Percentiles rank a stretch among this genome's conserved stretches.
Conservation (phyloP, 1,140 invertebrate genomes). For the Zelostemma sp. region DNA sequence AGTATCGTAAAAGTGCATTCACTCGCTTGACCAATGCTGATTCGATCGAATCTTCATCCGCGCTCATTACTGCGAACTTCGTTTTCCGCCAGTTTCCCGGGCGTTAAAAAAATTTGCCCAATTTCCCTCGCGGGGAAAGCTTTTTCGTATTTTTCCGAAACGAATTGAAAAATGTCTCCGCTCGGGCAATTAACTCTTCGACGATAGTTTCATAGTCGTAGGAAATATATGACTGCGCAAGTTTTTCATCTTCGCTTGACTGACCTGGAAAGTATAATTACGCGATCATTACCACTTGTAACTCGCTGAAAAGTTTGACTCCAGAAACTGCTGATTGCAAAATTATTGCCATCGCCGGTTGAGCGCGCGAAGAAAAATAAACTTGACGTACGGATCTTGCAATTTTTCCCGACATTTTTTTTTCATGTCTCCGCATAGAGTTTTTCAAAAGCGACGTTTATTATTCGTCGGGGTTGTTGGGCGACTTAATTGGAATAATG, state of each 20-base stretch:
- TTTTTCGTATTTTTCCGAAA: too few species aligned
- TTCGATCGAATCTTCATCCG: too few species aligned
- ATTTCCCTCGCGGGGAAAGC: too few species aligned
- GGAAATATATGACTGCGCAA: slow-evolving; percentile 26
- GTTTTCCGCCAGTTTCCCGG: too few species aligned
- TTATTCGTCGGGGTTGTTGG: too few species aligned
- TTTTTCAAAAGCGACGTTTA: too few species aligned
- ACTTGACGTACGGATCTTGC: not conserved
- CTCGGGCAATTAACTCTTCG: not conserved
- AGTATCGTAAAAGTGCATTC: too few species aligned
- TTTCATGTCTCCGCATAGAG: too few species aligned
- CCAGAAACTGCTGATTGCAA: slow-evolving; percentile 26
- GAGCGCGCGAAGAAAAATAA: slow-evolving; percentile 21
- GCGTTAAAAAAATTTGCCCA: too few species aligned
- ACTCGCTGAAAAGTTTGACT: slow-evolving; percentile 25
- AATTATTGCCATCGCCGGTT: slow-evolving; percentile 17
- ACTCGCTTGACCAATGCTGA: too few species aligned
- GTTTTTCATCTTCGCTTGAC: slow-evolving; percentile 40
- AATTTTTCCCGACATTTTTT: too few species aligned
- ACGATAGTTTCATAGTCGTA: not conserved
- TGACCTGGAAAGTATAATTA: slow-evolving; percentile 43
- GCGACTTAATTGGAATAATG: slow-evolving; percentile 20
- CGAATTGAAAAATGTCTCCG: not conserved
- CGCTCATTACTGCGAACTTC: too few species aligned
- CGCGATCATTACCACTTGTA: slow-evolving; percentile 37